Conservation (phyloP, 2,113 vertebrate genomes). For the Thamnophis sirtalis region DNA sequence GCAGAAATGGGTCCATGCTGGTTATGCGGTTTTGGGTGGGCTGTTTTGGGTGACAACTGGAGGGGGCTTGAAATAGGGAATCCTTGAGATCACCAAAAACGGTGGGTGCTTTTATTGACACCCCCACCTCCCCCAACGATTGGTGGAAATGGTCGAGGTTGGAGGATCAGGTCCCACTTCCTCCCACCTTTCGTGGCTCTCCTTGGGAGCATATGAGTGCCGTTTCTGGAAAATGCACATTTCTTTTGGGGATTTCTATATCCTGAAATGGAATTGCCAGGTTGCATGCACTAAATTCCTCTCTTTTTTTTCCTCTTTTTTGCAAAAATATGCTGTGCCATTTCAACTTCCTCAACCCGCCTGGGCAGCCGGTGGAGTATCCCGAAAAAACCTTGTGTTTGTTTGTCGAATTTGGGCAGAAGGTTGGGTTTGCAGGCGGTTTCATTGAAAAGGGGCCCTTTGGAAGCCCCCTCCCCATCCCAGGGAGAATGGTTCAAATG, state of each 20-base stretch:
- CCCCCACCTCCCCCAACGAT: too few species aligned
- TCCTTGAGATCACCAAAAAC: not conserved
- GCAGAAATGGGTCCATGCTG: not conserved
- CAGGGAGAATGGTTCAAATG: not conserved
- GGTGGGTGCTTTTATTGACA: not conserved
- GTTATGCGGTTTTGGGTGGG: not conserved
- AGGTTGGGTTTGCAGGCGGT: not conserved
- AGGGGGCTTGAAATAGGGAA: not conserved
- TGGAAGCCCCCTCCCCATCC: not conserved
- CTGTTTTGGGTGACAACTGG: not conserved
- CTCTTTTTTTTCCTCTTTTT: not conserved
- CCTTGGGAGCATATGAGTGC: too few species aligned
- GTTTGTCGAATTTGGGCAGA: not conserved
- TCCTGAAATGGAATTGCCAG: too few species aligned
- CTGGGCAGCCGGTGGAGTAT: not conserved
- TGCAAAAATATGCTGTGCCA: not conserved
- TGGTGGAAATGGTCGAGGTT: not conserved
- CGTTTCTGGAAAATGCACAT: too few species aligned
- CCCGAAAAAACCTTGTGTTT: not conserved
- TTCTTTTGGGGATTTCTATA: not conserved
- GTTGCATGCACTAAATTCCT: not conserved
- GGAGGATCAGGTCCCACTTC: too few species aligned
- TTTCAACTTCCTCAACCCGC: not conserved
- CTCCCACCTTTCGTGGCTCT: not conserved
- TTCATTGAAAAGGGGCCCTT: not conserved